Base-by-base conservation (phyloP, 2,113 vertebrate species). In the Ciconia stormi region DNA sequence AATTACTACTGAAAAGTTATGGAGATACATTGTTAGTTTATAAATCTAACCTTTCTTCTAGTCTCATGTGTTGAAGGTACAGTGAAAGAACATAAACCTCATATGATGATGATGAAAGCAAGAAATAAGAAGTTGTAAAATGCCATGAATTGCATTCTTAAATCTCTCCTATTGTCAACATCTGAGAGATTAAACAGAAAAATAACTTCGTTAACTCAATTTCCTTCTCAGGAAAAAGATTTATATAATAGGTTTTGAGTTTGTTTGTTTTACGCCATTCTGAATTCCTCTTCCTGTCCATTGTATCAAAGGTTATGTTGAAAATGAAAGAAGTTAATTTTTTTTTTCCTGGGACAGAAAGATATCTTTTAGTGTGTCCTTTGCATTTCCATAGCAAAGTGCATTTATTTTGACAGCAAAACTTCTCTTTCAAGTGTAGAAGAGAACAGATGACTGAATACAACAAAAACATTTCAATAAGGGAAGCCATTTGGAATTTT, bases 401-500 rank as follows among this genome's bases (percentile, higher is more conserved):
- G 72, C 9, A 53, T 91, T 92, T 92, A 65, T 90, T 91, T 95
- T 92, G 47, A 92, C 53, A 87, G 27, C 10, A 89, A 84, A 92
- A 71, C 46, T 67, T 65, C 74, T 59, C 91, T 96, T 92, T 78
- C n/a, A 71, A 84, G 67, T 44, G 7, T 32, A 78, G 72, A 82
- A 80, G 44, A 38, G 40, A 89, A 70, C 38, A 63, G n/a, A 93
- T 71, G 49, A 96, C 77, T 52, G 72, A 96, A 89, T 47, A 50
- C 13, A 85, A 78, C 66, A 78, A 93, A 95, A 96, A 53, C 22
- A 44, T 96, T 91, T 77, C 78, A 91, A 16, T 95, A 82, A 90
- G 58, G 44, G 76, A 95, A 87, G 59, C 72, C 78, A 92, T 95
- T 97, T 93, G 92, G 89, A 97, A 89, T 95, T 95, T 52, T 95